Percentiles rank a stretch among this genome's conserved stretches.
These are phyloP conservation scores for Linurgus olivaceus DNA, from an alignment of 2,797 vertebrate species.

Conservation along the genomic window DNA sequence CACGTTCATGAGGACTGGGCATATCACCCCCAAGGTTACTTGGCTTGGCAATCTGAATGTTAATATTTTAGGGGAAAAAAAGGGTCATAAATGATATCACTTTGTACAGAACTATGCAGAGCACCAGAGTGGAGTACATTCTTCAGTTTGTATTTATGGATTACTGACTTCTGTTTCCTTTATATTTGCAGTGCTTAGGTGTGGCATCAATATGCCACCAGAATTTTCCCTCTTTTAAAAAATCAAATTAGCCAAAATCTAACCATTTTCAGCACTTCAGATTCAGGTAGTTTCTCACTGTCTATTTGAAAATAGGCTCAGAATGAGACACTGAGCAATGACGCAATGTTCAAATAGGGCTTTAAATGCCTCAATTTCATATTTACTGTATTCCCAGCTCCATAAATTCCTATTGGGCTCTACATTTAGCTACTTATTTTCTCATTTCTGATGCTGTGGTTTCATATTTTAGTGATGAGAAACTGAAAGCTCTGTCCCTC, in stretches of 20 bases:
- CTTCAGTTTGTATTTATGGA: not conserved
- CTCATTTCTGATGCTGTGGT: slow-evolving; percentile 44
- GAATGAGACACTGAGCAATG: slow-evolving; percentile 35
- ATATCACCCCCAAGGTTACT: not conserved
- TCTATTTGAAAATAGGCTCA: not conserved
- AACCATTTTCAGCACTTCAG: not conserved
- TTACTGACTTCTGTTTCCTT: not conserved
- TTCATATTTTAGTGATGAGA: slow-evolving; percentile 62
- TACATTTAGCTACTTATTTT: slow-evolving; percentile 42
- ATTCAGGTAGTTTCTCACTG: not conserved
- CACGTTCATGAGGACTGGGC: not conserved
- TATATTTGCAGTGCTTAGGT: not conserved
- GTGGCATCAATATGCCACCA: not conserved
- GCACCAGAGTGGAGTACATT: not conserved
- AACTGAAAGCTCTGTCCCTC: slow-evolving; percentile 6
- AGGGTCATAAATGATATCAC: not conserved
- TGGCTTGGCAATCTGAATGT: not conserved
- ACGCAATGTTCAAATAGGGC: not conserved
- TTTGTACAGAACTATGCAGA: not conserved
- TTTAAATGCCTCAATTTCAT: slow-evolving; percentile 25
- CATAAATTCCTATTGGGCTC: slow-evolving; percentile 33
- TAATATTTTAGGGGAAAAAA: not conserved
- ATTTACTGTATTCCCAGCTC: slow-evolving; percentile 14
- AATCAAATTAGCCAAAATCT: not conserved
- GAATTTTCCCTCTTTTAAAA: slow-evolving; percentile 9